A percentile compares a stretch with the other conserved stretches of the same genome.
phyloP scores from a whole-genome alignment of 2,113 vertebrate genomes.

The Mandrillus leucophaeus region DNA sequence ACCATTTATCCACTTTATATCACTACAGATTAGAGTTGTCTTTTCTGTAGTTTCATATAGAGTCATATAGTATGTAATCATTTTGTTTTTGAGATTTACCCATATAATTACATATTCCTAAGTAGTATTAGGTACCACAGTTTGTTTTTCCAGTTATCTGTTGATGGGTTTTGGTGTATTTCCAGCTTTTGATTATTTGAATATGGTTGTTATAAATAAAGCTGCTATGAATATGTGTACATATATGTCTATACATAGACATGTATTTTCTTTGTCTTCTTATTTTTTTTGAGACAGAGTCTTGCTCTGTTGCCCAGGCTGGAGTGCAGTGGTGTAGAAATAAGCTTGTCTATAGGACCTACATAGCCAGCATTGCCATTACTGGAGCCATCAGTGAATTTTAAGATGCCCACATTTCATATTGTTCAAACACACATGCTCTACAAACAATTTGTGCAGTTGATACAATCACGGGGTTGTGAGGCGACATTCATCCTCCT shows the following conservation, averaged over 20 bases:
- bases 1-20: not conserved
- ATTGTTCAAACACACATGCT: too few relatives aligned
- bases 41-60: not conserved
- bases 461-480: too few relatives aligned
- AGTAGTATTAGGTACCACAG: not conserved
- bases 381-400: too few relatives aligned
- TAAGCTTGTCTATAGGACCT: too few relatives aligned
- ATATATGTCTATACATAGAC: not conserved
- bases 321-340: too few relatives aligned
- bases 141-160: constrained; percentile 7
- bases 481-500: too few relatives aligned
- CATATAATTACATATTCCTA: not conserved
- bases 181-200: not conserved
- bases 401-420: too few relatives aligned
- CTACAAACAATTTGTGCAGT: too few relatives aligned
- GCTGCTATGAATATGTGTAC: not conserved
- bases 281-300: too few relatives aligned
- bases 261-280: not conserved
- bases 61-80: not conserved
- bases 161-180: not conserved
- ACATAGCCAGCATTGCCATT: too few relatives aligned
- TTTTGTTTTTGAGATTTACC: not conserved
- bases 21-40: not conserved
- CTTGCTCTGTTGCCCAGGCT: too few relatives aligned
- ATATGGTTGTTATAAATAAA: not conserved